Base-by-base conservation (phyloP, 1,140 invertebrate species). In the Zaprionus ornatus region DNA sequence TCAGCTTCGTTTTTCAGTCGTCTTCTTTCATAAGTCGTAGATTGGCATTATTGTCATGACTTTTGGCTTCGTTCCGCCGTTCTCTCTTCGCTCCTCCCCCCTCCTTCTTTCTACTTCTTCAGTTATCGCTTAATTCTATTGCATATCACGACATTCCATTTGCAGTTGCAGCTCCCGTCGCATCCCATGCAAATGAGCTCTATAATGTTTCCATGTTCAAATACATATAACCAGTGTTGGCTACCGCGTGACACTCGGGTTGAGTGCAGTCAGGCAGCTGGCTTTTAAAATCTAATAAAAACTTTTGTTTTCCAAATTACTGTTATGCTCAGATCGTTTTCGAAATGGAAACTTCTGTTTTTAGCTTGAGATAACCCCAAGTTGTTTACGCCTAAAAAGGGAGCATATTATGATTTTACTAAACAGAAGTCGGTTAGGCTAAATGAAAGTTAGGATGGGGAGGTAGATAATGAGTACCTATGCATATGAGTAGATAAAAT, bases 11-110 rank as follows among this genome's bases (percentile, higher is more conserved):
- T 90, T 86, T 86, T 84, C 80, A 84, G 73, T 56, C 67, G 62
- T 59, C 76, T 74, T 71, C 35, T 69, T 76, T 71, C 79, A 81
- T 90, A 90, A 90, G 85, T 90, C 85, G 85, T 90, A 90, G 85
- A 90, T 90, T 90, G 85, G 85, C 86, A 90, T 90, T 90, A 90
- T 90, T 90, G 85, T 90, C 85, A 90, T 83, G 73, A 73, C 54
- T 77, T 71, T 71, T 59, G 70, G 69, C 76, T 35, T 42, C 52
- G 65, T 23, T 45, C 56, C 56, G 54, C 59, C 65, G 62, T 57
- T 19, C 62, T 48, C 54, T 21, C 10, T 55, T 3, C 15, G 10
- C 29, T 13, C 45, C 27, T 25, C 27, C 32, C 3, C 1, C 27
- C 29, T 21, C 19, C 23, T n/a, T 13, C 4, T 3, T 19, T 42